Evolutionary conservation across 1,140 invertebrate species (phyloP).

Genomic region (Drosophila biarmipes): DNA sequence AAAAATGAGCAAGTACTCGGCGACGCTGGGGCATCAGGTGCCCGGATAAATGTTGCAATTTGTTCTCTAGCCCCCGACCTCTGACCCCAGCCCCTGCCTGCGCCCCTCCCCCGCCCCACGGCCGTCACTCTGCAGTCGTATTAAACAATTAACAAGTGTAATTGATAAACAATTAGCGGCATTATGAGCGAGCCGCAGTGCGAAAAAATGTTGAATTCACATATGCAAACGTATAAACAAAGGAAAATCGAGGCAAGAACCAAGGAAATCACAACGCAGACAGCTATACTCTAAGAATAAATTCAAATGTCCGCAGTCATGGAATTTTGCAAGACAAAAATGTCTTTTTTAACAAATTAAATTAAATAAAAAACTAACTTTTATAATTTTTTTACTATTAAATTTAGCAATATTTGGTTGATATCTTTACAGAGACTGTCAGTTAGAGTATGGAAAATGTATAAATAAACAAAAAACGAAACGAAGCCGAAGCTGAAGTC

Average conservation of each 20-base stretch:
- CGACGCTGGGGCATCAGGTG: slow-evolving; percentile 28
- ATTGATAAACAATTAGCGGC: slow-evolving; percentile 78
- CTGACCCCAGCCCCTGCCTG: neutral
- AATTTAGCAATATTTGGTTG: no score
- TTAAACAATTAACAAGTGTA: slow-evolving; percentile 78
- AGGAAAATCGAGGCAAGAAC: neutral
- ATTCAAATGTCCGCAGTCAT: no score
- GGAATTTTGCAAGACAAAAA: no score
- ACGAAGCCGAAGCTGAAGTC: neutral
- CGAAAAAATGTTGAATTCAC: neutral
- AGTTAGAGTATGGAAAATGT: neutral
- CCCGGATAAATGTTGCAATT: slow-evolving; percentile 47
- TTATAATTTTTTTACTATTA: no score
- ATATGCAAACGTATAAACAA: slow-evolving; percentile 12
- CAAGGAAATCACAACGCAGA: neutral
- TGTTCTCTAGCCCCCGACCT: slow-evolving; percentile 18
- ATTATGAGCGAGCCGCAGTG: slow-evolving; percentile 38
- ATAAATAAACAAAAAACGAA: neutral
- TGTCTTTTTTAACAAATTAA: no score
- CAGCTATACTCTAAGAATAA: neutral
- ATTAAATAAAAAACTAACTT: no score
- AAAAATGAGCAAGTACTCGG: slow-evolving; percentile 34
- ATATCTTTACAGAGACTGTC: no score
- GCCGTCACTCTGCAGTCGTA: slow-evolving; percentile 62
- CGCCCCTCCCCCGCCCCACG: neutral